phyloP scores from a whole-genome alignment of 2,113 vertebrate genomes.

The Parus major region DNA sequence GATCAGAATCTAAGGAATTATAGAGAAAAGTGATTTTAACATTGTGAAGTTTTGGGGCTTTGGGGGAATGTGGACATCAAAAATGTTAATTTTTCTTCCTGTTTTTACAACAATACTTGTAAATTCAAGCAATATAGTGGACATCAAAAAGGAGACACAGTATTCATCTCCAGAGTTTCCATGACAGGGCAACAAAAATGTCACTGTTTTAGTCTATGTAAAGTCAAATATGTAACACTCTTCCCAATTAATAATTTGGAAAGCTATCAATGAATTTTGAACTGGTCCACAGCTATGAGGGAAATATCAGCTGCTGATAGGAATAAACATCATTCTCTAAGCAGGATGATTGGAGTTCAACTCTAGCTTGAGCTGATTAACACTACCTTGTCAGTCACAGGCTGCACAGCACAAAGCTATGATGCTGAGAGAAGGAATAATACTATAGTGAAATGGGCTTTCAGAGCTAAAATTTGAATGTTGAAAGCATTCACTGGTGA shows the following conservation, averaged over 20 bases:
- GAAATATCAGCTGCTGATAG: not conserved
- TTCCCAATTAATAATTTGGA: not conserved
- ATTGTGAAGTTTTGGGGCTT: not conserved
- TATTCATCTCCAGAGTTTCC: not conserved
- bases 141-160: not conserved
- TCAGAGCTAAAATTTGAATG: not conserved
- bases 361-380: not conserved
- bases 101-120: not conserved
- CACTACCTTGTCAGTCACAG: not conserved
- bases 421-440: fast-evolving
- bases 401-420: not conserved
- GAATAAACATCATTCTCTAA: not conserved
- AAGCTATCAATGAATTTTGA: not conserved
- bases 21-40: not conserved
- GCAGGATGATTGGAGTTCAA: not conserved
- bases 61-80: not conserved
- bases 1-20: not conserved
- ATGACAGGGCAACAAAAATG: not conserved
- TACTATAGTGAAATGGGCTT: not conserved
- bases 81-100: not conserved
- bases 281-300: not conserved
- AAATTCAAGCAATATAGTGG: not conserved
- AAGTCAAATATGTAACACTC: not conserved
- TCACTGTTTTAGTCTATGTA: not conserved
- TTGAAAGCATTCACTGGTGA: not conserved